Conservation (phyloP, 2,888 invertebrate genomes). For the Synanthedon vespiformis region DNA sequence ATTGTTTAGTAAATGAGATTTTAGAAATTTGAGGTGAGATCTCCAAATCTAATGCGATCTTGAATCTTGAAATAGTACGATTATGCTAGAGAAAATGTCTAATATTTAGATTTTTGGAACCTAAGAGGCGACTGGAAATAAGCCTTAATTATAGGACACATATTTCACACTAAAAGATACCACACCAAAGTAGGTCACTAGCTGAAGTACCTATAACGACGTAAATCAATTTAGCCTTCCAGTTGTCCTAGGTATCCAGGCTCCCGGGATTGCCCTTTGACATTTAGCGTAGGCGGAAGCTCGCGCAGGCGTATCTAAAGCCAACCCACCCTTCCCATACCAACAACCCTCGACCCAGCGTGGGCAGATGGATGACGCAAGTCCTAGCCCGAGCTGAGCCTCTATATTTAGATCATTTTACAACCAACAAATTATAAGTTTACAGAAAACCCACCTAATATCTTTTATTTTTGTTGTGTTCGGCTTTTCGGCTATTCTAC, state of each 20-base stretch:
- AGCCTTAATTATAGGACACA: too few relatives aligned
- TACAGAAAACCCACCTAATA: too few relatives aligned
- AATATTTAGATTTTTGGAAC: too few relatives aligned
- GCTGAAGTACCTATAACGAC: slow-evolving; percentile 2
- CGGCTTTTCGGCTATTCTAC: too few relatives aligned
- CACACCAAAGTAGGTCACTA: slow-evolving; percentile 1
- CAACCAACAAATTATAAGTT: neutral
- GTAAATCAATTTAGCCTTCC: slow-evolving; percentile 35
- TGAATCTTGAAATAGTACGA: too few relatives aligned
- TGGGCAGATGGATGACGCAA: slow-evolving; percentile 60
- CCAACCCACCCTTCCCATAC: slow-evolving; percentile 13
- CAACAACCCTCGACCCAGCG: slow-evolving; percentile 14
- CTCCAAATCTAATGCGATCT: too few relatives aligned
- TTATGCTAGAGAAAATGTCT: too few relatives aligned
- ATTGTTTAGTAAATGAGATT: too few relatives aligned
- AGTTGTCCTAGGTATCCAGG: slow-evolving; percentile 35
- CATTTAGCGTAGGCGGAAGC: slow-evolving; percentile 40
- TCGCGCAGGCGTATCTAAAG: slow-evolving; percentile 38
- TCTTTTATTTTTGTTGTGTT: too few relatives aligned
- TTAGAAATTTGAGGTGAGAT: too few relatives aligned
- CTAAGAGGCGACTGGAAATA: too few relatives aligned
- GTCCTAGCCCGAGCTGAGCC: slow-evolving; percentile 22
- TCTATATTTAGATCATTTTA: slow-evolving; percentile 36
- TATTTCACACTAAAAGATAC: neutral
- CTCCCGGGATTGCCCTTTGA: slow-evolving; percentile 58